phyloP scores from a whole-genome alignment of 2,888 invertebrate genomes.

The Euclidia mi region DNA sequence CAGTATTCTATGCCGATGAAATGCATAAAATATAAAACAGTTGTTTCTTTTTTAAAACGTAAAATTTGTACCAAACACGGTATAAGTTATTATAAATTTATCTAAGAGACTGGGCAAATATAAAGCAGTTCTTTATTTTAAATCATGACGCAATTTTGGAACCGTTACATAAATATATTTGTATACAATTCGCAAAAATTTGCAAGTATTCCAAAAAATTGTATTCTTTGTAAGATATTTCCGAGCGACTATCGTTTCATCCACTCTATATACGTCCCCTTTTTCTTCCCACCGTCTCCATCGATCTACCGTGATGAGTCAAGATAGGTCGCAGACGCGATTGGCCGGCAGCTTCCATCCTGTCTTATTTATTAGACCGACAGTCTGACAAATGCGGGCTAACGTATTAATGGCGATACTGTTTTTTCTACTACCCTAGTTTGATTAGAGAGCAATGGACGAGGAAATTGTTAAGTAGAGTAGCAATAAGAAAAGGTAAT shows the following conservation, averaged over 20 bases:
- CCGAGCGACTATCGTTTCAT: constrained; percentile 23
- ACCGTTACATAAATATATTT: too few relatives aligned
- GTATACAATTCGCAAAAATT: too few relatives aligned
- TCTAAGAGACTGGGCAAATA: too few relatives aligned
- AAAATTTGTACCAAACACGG: too few relatives aligned
- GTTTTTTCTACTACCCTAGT: constrained; percentile 74
- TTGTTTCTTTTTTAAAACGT: too few relatives aligned
- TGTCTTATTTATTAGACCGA: constrained; percentile 85
- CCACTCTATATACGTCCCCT: constrained; percentile 63
- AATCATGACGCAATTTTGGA: too few relatives aligned
- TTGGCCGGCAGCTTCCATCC: constrained; percentile 69
- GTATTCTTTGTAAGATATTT: too few relatives aligned
- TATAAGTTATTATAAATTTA: too few relatives aligned
- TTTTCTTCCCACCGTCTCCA: constrained; percentile 71
- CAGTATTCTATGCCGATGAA: too few relatives aligned
- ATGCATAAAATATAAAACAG: too few relatives aligned
- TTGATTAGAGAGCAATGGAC: constrained; percentile 74
- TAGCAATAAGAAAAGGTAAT: constrained; percentile 23
- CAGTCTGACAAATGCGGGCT: constrained; percentile 85
- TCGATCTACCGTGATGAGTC: constrained; percentile 80
- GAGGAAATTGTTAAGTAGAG: constrained; percentile 21
- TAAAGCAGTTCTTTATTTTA: too few relatives aligned
- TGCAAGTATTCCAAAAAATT: too few relatives aligned
- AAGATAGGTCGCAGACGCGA: constrained; percentile 87
- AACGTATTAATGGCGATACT: constrained; percentile 74